Evolutionary conservation across 1,140 invertebrate genomes (phyloP).

Genomic region (Campodea augens): DNA sequence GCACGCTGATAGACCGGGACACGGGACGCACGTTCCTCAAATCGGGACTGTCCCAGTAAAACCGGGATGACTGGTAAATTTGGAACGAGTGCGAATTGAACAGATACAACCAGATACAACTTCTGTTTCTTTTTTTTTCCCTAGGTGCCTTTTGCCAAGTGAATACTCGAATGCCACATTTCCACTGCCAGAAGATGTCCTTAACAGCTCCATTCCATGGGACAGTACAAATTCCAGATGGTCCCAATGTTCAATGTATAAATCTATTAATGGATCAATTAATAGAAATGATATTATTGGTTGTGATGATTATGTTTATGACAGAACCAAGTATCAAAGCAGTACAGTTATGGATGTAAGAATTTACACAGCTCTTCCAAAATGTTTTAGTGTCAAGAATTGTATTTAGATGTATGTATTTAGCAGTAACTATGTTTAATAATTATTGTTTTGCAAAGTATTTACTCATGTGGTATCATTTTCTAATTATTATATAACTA

Average conservation of each 20-base stretch:
- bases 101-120: no score
- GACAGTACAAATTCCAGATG: conserved; percentile 24
- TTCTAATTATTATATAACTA: conserved; percentile 3
- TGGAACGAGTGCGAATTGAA: no score
- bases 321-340: conserved; percentile 33
- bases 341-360: conserved; percentile 42
- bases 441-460: neutral
- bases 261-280: conserved; percentile 21
- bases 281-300: conserved; percentile 15
- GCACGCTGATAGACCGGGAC: no score
- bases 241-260: conserved; percentile 29
- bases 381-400: neutral
- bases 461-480: conserved; percentile 6
- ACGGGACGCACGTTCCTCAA: no score
- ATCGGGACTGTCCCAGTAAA: no score
- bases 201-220: conserved; percentile 33
- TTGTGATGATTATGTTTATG: conserved; percentile 38
- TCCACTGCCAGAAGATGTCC: conserved; percentile 20
- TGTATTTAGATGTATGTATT: neutral
- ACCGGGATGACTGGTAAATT: no score
- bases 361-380: neutral
- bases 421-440: neutral
- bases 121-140: no score
- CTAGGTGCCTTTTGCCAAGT: conserved; percentile 36
- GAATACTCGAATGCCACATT: conserved; percentile 34